Percentiles rank a stretch among this genome's conserved stretches.
Evolutionary conservation across 2,113 vertebrate species (phyloP).

Genomic region (Edolisoma coerulescens): DNA sequence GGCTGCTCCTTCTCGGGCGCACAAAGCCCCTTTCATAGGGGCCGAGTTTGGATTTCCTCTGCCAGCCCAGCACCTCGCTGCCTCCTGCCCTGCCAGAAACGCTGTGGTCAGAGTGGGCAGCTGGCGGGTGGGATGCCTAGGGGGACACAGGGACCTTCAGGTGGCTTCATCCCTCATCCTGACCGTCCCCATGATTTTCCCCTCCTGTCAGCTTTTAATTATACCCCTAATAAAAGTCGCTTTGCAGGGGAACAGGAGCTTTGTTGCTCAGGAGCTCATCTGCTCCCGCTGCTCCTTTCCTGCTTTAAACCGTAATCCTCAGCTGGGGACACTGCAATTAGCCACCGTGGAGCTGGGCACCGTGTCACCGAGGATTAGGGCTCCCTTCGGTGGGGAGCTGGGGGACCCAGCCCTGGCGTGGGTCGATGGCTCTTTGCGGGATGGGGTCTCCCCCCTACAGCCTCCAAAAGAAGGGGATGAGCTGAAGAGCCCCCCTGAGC

Average conservation of each 20-base stretch:
- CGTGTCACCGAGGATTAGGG: slow-evolving; percentile 17
- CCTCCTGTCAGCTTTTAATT: slow-evolving; percentile 52
- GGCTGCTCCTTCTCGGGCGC: neutral
- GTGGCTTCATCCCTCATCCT: neutral
- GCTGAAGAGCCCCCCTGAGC: neutral
- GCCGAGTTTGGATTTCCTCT: slow-evolving; percentile 42
- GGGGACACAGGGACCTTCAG: neutral
- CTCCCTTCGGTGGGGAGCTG: neutral
- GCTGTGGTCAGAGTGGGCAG: neutral
- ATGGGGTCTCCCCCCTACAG: neutral
- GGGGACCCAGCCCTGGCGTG: neutral
- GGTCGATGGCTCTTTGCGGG: neutral
- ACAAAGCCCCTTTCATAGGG: slow-evolving; percentile 67
- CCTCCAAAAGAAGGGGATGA: neutral
- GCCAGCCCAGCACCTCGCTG: slow-evolving; percentile 41
- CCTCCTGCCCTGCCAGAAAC: slow-evolving; percentile 37
- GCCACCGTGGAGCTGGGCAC: slow-evolving; percentile 2
- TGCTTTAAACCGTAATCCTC: slow-evolving; percentile 44
- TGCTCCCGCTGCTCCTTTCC: slow-evolving; percentile 62
- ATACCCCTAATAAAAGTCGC: slow-evolving; percentile 45
- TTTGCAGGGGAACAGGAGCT: slow-evolving; percentile 49
- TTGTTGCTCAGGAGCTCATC: slow-evolving; percentile 61
- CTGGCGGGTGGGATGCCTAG: neutral
- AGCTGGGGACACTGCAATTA: slow-evolving; percentile 60
- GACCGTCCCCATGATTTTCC: neutral